Conservation (phyloP, 1,140 invertebrate genomes). For the Drosophila lacertosa region DNA sequence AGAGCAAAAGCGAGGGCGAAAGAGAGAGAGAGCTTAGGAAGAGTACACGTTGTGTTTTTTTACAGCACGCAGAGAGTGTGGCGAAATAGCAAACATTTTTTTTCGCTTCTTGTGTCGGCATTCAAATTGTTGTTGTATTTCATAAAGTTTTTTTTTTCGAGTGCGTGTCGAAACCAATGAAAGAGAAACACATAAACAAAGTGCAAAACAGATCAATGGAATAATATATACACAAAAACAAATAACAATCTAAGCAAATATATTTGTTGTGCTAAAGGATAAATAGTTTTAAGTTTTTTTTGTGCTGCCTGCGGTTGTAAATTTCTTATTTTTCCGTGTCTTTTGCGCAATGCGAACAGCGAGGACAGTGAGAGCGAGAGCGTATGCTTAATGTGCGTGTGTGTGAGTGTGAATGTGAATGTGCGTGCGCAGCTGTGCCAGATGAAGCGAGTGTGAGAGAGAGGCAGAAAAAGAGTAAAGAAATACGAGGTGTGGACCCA, state of each 20-base stretch:
- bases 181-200: slow-evolving; percentile 29
- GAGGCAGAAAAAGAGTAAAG: slow-evolving; percentile 8
- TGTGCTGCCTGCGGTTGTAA: slow-evolving; percentile 31
- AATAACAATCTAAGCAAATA: slow-evolving; percentile 8
- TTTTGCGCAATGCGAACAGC: slow-evolving; percentile 18
- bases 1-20: slow-evolving; percentile 4
- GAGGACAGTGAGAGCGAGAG: neutral
- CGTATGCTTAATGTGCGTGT: neutral
- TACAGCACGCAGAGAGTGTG: slow-evolving; percentile 21
- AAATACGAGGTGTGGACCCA: slow-evolving; percentile 16
- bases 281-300: slow-evolving; percentile 3
- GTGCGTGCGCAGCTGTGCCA: slow-evolving; percentile 43
- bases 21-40: slow-evolving; percentile 11
- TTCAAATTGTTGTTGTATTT: slow-evolving; percentile 48
- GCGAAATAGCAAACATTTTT: slow-evolving; percentile 36
- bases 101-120: slow-evolving; percentile 49
- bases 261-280: slow-evolving; percentile 46
- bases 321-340: slow-evolving; percentile 20
- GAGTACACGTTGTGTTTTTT: slow-evolving; percentile 6
- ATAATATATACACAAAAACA: slow-evolving; percentile 22
- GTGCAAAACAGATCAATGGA: slow-evolving; percentile 23
- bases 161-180: slow-evolving; percentile 49
- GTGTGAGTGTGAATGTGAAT: slow-evolving; percentile 4
- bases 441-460: slow-evolving; percentile 4
- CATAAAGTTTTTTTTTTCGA: slow-evolving; percentile 50